These are phyloP conservation scores for Panulirus ornatus DNA, from an alignment of 1,140 invertebrate genomes.

Conservation along the genomic window DNA sequence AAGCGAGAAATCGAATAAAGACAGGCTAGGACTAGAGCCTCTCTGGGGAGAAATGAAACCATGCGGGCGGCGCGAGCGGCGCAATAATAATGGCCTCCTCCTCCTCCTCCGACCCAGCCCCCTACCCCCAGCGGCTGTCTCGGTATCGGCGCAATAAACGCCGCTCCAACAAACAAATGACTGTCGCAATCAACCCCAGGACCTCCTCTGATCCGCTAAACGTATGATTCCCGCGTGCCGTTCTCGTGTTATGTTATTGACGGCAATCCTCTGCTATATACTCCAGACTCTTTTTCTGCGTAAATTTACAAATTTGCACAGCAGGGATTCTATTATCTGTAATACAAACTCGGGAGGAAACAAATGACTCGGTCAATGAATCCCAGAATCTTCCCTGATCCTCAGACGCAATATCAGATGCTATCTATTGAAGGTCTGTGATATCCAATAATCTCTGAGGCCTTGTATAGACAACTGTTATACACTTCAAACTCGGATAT, in stretches of 20 bases:
- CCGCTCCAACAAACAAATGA: constrained; percentile 20
- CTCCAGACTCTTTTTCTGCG: too few relatives aligned
- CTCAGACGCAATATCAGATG: not conserved
- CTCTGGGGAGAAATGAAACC: not conserved
- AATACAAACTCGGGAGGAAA: not conserved
- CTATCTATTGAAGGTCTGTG: not conserved
- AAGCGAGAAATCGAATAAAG: too few relatives aligned
- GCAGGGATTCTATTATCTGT: not conserved
- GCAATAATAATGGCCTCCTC: not conserved
- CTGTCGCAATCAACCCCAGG: constrained; percentile 22
- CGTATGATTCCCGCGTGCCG: not conserved
- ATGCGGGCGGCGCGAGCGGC: not conserved
- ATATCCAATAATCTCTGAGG: not conserved
- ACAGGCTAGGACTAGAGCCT: not conserved
- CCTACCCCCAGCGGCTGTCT: too few relatives aligned
- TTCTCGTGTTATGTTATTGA: not conserved
- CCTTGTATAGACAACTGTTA: too few relatives aligned
- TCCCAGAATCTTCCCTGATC: not conserved
- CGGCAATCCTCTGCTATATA: not conserved
- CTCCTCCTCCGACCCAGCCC: not conserved
- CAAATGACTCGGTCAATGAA: not conserved
- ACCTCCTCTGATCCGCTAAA: constrained; percentile 17
- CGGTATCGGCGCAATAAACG: constrained; percentile 29
- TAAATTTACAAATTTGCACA: not conserved
- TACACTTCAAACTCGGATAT: too few relatives aligned